Conservation (phyloP, 2,888 invertebrate species). For the Pyrgus malvae region DNA sequence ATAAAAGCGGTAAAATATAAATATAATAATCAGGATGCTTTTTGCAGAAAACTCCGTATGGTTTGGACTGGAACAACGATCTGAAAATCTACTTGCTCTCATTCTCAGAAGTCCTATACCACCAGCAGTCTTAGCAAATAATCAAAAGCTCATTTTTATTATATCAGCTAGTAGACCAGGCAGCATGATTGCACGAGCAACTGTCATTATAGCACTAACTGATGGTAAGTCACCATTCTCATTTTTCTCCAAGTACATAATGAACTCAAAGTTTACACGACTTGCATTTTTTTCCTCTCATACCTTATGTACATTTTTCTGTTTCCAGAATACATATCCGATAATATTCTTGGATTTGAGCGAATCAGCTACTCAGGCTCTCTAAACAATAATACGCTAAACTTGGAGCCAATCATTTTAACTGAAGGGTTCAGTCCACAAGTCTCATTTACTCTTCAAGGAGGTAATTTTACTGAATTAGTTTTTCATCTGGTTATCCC, state of each 20-base stretch:
- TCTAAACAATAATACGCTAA: constrained; percentile 33
- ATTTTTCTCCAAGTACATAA: no score
- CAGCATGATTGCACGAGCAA: constrained; percentile 25
- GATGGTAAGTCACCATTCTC: background rate
- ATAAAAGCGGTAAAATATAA: no score
- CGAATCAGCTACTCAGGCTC: constrained; percentile 40
- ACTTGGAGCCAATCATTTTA: constrained; percentile 41
- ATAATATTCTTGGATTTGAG: constrained; percentile 42
- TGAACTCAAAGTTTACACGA: no score
- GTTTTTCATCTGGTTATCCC: no score
- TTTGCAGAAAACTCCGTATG: constrained; percentile 43
- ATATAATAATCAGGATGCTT: no score
- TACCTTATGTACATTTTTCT: background rate
- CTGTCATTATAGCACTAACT: background rate
- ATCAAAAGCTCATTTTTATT: constrained; percentile 40
- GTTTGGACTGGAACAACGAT: constrained; percentile 33
- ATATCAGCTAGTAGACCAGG: constrained; percentile 37
- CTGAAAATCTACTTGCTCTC: constrained; percentile 31
- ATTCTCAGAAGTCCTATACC: constrained; percentile 34
- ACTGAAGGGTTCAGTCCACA: constrained; percentile 39
- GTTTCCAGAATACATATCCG: constrained; percentile 35
- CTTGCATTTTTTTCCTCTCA: background rate
- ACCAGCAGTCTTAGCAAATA: constrained; percentile 37
- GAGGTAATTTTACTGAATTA: constrained; percentile 42
- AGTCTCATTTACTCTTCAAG: constrained; percentile 41